Evolutionary conservation across 2,797 vertebrate species (phyloP).

Genomic region (Steatocranus sp.): DNA sequence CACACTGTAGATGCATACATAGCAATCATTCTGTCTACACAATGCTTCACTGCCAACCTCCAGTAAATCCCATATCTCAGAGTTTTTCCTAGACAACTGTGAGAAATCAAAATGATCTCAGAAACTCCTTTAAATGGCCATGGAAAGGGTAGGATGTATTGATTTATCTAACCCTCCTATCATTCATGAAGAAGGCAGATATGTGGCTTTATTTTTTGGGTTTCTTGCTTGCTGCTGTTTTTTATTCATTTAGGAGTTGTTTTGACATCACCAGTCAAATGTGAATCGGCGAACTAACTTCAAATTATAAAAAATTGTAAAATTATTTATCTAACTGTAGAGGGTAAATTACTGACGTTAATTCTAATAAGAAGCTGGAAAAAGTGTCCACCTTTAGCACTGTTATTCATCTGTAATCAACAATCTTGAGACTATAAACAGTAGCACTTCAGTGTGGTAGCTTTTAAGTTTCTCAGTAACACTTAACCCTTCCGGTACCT

Average conservation of each 20-base stretch:
- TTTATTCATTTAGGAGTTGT: not conserved
- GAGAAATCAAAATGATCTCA: not conserved
- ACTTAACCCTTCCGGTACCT: conserved; percentile 3
- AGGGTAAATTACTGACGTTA: not conserved
- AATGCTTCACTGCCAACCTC: conserved; percentile 4
- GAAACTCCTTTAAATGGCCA: not conserved
- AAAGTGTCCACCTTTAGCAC: not conserved
- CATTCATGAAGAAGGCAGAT: not conserved
- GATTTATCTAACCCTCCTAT: not conserved
- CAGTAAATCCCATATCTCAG: not conserved
- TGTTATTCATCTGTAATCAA: not conserved
- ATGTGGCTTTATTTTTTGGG: not conserved
- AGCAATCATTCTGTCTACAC: conserved; percentile 45
- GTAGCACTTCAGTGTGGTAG: not conserved
- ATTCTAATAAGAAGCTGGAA: not conserved
- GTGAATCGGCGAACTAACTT: accelerated
- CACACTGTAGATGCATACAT: conserved; percentile 15
- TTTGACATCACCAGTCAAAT: not conserved
- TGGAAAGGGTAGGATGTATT: not conserved
- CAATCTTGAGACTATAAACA: not conserved
- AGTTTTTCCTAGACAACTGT: not conserved
- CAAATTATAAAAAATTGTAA: not conserved
- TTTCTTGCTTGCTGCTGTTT: not conserved
- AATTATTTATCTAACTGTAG: not conserved
- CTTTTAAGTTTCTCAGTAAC: not conserved